Evolutionary conservation across 1,140 invertebrate genomes (phyloP), one percentile per base, ranked within the genome.

Genomic region (Drosophila repletoides): DNA sequence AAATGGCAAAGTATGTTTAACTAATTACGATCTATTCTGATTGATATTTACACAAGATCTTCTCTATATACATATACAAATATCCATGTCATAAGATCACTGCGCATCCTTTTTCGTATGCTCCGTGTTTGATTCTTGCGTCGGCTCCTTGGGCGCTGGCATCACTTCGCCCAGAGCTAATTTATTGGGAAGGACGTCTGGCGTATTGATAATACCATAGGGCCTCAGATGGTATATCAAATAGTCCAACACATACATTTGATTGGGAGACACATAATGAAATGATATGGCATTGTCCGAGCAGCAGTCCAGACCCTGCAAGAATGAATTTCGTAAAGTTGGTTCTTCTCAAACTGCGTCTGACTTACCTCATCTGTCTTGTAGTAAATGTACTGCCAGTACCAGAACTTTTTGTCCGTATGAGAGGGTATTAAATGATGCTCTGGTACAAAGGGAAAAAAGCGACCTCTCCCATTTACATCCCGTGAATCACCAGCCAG

Each of bases 201-300:
- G 61, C 0, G 64, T 51, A 46, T 67, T 72, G 5, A 84, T 38
- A 29, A 95, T 95, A 29, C 97, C 97, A 87, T 96, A 98, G 0
- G 98, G 97, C 53, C 96, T 92, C 38, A 99, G 91, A 90, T 98
- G 97, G 90, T 99, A 99, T 68, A 99, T 95, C 24, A 99, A 91
- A 91, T 99, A 99, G 72, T 99, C 97, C 22, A 99, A 90, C 1
- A 98, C 96, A 89, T 99, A 99, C 96, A 99, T 98, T 91, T 95
- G 93, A 76, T 97, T 95, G 0, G 97, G 97, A 6, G 93, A 93
- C 1, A 99, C 95, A 84, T 99, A 99, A 90, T 99, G 98, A 91
- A 99, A 99, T 0, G 97, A 98, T 19, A 99, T 94, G 0, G 98
- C 97, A 87, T 95, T 96, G 88, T 99, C 98, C n/a, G 97, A 98